phyloP scores from a whole-genome alignment of 2,888 invertebrate genomes.

The Leucozona laternaria region DNA sequence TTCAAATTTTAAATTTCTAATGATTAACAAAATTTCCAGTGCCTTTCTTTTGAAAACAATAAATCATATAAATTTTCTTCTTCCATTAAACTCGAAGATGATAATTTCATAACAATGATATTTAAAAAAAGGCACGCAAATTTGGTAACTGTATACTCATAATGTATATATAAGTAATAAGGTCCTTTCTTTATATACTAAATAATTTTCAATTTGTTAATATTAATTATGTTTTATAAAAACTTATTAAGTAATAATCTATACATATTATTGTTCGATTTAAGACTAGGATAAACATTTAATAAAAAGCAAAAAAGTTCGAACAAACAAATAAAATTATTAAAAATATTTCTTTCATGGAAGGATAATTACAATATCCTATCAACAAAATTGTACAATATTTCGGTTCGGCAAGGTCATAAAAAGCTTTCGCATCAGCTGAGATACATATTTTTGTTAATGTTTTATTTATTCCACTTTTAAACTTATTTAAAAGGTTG shows the following conservation, averaged over 20 bases:
- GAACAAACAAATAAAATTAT: slow-evolving; percentile 28
- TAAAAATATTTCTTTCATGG: neutral
- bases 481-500: neutral
- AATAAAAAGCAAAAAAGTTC: slow-evolving; percentile 12
- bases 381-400: slow-evolving; percentile 30
- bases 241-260: slow-evolving; percentile 57
- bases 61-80: neutral
- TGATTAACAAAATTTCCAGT: neutral
- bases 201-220: slow-evolving; percentile 3
- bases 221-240: slow-evolving; percentile 49
- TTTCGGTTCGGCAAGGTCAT: slow-evolving; percentile 53
- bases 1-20: slow-evolving; percentile 15
- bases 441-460: neutral
- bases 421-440: slow-evolving; percentile 25
- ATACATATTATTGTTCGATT: slow-evolving; percentile 47
- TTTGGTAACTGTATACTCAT: neutral
- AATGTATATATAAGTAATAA: slow-evolving; percentile 2
- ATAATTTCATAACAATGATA: neutral
- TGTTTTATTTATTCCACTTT: neutral
- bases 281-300: slow-evolving; percentile 69
- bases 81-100: neutral
- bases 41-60: neutral
- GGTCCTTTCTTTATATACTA: neutral
- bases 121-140: neutral
- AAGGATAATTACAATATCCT: neutral